phyloP scores from a whole-genome alignment of 2,113 vertebrate genomes.

The Tapirus terrestris region DNA sequence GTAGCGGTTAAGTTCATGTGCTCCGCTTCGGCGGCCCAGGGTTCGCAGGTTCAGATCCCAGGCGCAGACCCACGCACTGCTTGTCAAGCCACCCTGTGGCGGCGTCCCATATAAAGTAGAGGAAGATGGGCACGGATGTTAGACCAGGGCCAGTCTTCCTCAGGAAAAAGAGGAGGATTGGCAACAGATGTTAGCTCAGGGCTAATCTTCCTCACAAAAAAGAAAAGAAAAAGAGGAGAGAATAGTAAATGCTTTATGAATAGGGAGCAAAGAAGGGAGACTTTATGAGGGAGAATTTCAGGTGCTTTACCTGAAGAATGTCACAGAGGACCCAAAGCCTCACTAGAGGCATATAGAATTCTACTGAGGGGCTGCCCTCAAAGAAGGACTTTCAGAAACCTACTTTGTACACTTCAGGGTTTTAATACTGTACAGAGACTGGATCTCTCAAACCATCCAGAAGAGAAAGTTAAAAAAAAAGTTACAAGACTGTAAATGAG shows the following conservation, averaged over 20 bases:
- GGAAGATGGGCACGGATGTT: too few relatives aligned
- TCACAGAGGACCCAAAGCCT: background rate
- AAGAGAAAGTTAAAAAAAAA: background rate
- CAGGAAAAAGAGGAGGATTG: too few relatives aligned
- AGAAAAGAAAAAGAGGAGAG: background rate
- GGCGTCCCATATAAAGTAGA: too few relatives aligned
- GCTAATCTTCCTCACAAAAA: too few relatives aligned
- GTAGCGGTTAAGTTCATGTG: too few relatives aligned
- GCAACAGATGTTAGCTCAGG: too few relatives aligned
- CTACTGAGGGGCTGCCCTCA: background rate
- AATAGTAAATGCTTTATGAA: constrained; percentile 21
- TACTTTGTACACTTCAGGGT: background rate
- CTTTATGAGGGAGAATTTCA: background rate
- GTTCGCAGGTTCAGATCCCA: too few relatives aligned
- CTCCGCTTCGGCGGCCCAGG: too few relatives aligned
- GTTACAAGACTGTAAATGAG: background rate
- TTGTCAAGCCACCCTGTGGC: too few relatives aligned
- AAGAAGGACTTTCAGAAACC: background rate
- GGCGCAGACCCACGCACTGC: too few relatives aligned
- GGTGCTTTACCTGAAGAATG: background rate
- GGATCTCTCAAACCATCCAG: background rate
- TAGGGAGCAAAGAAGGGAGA: background rate
- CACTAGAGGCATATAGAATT: background rate
- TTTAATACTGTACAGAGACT: background rate
- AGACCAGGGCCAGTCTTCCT: too few relatives aligned